Evolutionary conservation across 2,113 vertebrate genomes (phyloP).

Genomic region (mouse (Mus musculus)): GRCm39 chr7:50856501-50857000

Average conservation of each 20-base stretch:
- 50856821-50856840: background rate
- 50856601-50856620: background rate
- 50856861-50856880: background rate
- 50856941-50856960: background rate
- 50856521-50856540: no score
- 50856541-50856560: no score
- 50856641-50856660: background rate
- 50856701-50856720: background rate
- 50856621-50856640: background rate
- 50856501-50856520: no score
- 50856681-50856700: background rate
- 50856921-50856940: background rate
- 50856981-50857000: background rate
- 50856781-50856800: background rate
- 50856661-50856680: background rate
- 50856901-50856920: background rate
- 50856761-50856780: background rate
- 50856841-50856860: background rate
- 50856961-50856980: background rate
- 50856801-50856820: background rate
- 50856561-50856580: background rate
- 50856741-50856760: background rate
- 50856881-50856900: background rate
- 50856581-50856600: background rate
- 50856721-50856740: background rate